Percentiles rank a stretch among this genome's conserved stretches.
phyloP scores from a whole-genome alignment of 1,140 invertebrate species.

The Adoxophyes honmai region DNA sequence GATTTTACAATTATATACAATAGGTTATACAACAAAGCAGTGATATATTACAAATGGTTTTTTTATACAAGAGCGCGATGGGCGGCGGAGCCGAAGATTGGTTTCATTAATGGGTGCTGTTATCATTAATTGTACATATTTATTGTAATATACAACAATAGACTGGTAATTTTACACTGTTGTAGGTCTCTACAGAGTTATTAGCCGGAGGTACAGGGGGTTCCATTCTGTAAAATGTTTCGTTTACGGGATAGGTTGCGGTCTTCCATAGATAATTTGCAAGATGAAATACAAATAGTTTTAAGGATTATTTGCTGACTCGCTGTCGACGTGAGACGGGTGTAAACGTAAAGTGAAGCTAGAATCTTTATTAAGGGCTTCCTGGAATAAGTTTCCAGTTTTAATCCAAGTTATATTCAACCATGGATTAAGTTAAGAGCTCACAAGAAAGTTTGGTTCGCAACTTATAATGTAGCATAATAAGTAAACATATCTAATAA shows the following conservation, averaged over 20 bases:
- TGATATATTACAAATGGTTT: slow-evolving; percentile 66
- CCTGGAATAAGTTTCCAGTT: no score
- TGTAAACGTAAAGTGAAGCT: no score
- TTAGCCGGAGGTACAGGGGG: slow-evolving; percentile 37
- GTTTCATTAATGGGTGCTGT: slow-evolving; percentile 72
- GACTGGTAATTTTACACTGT: slow-evolving; percentile 74
- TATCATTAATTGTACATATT: slow-evolving; percentile 75
- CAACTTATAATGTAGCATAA: no score
- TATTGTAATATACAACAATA: slow-evolving; percentile 75
- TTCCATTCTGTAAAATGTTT: slow-evolving; percentile 5
- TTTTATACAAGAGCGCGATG: slow-evolving; percentile 53
- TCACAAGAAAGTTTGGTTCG: no score
- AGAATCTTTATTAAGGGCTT: no score
- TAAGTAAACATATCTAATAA: no score
- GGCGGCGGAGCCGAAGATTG: slow-evolving; percentile 48
- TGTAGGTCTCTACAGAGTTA: slow-evolving; percentile 75
- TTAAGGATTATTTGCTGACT: no score
- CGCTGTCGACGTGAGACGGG: no score
- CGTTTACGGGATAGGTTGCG: slow-evolving; percentile 1
- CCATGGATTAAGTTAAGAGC: no score
- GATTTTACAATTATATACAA: slow-evolving; percentile 23
- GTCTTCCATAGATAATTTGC: neutral
- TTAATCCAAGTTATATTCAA: no score
- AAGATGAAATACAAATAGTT: no score
- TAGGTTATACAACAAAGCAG: slow-evolving; percentile 64